Evolutionary conservation across 2,888 invertebrate genomes (phyloP), one percentile per base, ranked within the genome.

Genomic region (Emesis russula): DNA sequence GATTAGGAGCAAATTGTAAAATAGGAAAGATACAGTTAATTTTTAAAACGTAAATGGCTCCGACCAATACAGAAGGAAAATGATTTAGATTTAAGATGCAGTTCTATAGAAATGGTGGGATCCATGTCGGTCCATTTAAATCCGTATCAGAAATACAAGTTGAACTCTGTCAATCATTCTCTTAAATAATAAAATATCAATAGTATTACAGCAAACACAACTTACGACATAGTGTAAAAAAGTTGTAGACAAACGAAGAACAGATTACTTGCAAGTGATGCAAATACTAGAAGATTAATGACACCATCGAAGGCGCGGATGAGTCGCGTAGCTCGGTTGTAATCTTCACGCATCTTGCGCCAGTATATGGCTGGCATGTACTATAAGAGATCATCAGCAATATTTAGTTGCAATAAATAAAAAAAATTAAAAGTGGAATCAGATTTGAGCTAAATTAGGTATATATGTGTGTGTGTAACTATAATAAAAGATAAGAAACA

Each of bases 241-340:
- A 99, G 97, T 93, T 99, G 99, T 73, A 99, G 97, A 87, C 99
- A 99, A 88, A 99, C 98, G 95, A 99, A 99, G 95, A 99, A 99
- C 77, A 99, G 97, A 94, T 99, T 99, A 89, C 98, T 99, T 0
- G 99, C 98, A 90, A 99, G 99, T 0, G 99, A 99, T 0, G 99
- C 96, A 3, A 99, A 97, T 2, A 99, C 98, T 73, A 99, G 96
- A 18, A 98, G 97, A 13, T 99, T 98, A 75, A 99, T 97, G 78
- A 98, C 97, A 53, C 98, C 97, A 95, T 99, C 99, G 79, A 99
- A 98, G 0, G 97, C 96, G 80, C 97, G 97, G 0, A 99, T 98
- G 73, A 99, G 95, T 44, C 98, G 97, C 0, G 98, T 98, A 0
- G 99, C 97, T 82, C 98, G 98, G 92, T 98, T 98, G 94, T 99